Conservation (phyloP, 2,888 invertebrate species). For the Panorpa germanica region DNA sequence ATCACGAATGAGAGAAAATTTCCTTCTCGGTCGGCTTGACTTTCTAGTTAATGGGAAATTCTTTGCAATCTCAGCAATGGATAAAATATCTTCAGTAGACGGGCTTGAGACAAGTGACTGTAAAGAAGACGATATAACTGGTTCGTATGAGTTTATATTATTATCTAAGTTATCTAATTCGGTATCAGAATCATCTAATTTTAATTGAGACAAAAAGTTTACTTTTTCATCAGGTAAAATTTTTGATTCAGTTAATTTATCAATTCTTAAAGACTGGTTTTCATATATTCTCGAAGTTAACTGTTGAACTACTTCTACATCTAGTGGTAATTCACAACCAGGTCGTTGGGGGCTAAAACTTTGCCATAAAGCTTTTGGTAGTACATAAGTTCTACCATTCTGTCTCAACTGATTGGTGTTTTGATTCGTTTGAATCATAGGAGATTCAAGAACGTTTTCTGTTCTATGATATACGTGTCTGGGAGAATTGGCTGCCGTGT, state of each 20-base stretch:
- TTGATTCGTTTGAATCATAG: slow-evolving; percentile 16
- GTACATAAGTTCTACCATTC: slow-evolving; percentile 10
- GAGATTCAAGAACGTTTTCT: slow-evolving; percentile 29
- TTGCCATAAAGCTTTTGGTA: too few species aligned
- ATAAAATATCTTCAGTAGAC: slow-evolving; percentile 15
- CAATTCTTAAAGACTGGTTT: slow-evolving; percentile 2
- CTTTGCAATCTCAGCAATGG: slow-evolving; percentile 16
- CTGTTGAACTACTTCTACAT: too few species aligned
- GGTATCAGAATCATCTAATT: slow-evolving; percentile 28
- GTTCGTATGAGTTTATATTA: slow-evolving; percentile 23
- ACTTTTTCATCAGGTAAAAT: slow-evolving; percentile 28
- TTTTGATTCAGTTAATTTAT: too few species aligned
- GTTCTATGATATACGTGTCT: slow-evolving; percentile 33
- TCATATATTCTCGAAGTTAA: slow-evolving; percentile 8
- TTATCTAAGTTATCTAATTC: too few species aligned
- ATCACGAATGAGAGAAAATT: slow-evolving; percentile 36
- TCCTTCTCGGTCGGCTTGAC: slow-evolving; percentile 28
- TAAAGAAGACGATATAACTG: slow-evolving; percentile 25
- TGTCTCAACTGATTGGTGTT: slow-evolving; percentile 8
- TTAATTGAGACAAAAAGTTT: slow-evolving; percentile 28
- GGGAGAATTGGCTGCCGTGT: slow-evolving; percentile 34
- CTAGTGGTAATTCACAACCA: too few species aligned
- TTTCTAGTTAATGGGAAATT: slow-evolving; percentile 27
- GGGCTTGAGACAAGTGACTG: slow-evolving; percentile 30
- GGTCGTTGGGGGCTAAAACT: too few species aligned